Evolutionary conservation across 2,113 vertebrate species (phyloP), one percentile per base, ranked within the genome.

Genomic region (Dissostichus mawsoni): DNA sequence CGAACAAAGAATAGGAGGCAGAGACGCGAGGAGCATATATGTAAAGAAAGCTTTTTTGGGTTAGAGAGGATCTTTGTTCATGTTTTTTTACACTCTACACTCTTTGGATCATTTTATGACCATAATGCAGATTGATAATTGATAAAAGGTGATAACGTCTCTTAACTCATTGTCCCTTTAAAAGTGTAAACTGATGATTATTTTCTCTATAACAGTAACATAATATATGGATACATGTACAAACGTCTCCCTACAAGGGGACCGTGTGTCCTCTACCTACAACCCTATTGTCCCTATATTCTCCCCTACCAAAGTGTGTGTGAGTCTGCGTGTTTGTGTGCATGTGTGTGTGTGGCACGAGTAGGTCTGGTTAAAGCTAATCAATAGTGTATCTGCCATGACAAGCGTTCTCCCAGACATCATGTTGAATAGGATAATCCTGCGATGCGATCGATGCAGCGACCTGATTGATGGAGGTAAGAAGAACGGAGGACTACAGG

Each of bases 401-500:
- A 92, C 91, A 93, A 87, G 86, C 69, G 74, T 87, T 91, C 89
- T 90, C 87, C 83, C 79, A 87, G 91, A 94, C 86, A 91, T 68
- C 87, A 74, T 90, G 92, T 90, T 93, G 92, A 92, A 93, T 90
- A 90, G 88, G 92, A 92, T 93, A 93, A 94, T 94, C 89, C 93
- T 74, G 89, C 56, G 14, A 80, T 73, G 79, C 58, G 76, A 94
- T 94, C 93, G 69, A 95, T 95, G 77, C 65, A 66, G 72, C 62
- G 48, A 85, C 77, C 85, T 92, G 94, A 93, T 75, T 90, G 90
- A 93, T 83, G 57, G 71, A 58, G 68, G 75, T 41, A 86, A 78
- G 64, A 70, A 12, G 56, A 74, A 23, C n/a, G 41, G 47, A 59
- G 82, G 80, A 56, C 70, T 56, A 47, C 52, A 23, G 12, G 52